A percentile compares a stretch with the other conserved stretches of the same genome.
phyloP scores from a whole-genome alignment of 2,113 vertebrate species.

The Oreocharis arfaki region DNA sequence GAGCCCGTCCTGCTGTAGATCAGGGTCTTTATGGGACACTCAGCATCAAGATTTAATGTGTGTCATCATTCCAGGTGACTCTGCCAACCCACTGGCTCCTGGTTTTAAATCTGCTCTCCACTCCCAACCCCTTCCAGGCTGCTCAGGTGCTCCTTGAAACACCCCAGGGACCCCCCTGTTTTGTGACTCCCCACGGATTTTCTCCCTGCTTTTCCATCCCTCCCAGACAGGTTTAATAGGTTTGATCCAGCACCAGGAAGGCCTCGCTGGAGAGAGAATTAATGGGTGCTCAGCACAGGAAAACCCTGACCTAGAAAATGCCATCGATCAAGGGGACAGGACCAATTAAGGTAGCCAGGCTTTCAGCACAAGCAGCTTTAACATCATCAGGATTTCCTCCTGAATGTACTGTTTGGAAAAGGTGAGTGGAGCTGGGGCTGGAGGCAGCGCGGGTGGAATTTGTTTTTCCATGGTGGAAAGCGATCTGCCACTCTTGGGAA shows the following conservation, averaged over 20 bases:
- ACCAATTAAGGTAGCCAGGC: constrained; percentile 23
- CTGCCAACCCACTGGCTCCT: not conserved
- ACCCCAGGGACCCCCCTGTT: not conserved
- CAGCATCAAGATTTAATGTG: not conserved
- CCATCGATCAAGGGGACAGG: constrained; percentile 30
- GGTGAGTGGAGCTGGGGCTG: constrained; percentile 42
- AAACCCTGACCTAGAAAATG: constrained; percentile 18
- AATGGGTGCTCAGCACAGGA: constrained; percentile 20
- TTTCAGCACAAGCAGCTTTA: constrained; percentile 52
- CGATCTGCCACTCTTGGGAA: constrained; percentile 48
- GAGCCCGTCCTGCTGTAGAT: not conserved
- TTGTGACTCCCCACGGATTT: not conserved
- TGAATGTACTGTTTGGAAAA: constrained; percentile 46
- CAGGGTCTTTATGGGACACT: not conserved
- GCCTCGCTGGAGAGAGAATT: not conserved
- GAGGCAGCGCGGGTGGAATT: constrained; percentile 25
- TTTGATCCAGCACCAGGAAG: constrained; percentile 23
- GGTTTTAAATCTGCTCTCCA: not conserved
- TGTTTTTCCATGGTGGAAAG: constrained; percentile 63
- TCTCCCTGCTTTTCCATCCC: constrained; percentile 17
- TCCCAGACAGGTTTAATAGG: not conserved
- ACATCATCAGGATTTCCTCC: constrained; percentile 66
- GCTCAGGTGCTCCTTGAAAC: not conserved
- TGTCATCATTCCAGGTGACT: not conserved
- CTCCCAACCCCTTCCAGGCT: not conserved